phyloP scores from a whole-genome alignment of 2,888 invertebrate species.

The Timema cristinae region DNA sequence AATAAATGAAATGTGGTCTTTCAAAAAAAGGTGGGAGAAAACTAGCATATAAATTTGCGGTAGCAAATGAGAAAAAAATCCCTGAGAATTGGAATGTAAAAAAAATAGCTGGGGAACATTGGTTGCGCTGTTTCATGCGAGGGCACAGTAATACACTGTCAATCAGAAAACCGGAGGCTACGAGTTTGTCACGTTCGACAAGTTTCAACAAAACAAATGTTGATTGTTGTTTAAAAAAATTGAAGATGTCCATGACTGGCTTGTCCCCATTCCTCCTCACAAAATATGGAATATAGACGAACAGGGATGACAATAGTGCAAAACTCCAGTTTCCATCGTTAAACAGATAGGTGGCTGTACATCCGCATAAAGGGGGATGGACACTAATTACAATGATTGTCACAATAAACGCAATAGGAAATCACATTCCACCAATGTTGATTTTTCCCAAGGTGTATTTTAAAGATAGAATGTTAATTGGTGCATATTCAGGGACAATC shows the following conservation, averaged over 20 bases:
- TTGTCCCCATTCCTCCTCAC: slow-evolving; percentile 3
- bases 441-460: slow-evolving; percentile 3
- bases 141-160: too few relatives aligned
- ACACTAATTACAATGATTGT: slow-evolving; percentile 8
- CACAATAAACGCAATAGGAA: too few relatives aligned
- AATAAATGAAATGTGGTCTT: slow-evolving; percentile 3
- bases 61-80: too few relatives aligned
- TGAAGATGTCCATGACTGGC: slow-evolving; percentile 13
- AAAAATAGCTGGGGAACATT: too few relatives aligned
- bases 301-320: slow-evolving; percentile 12
- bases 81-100: too few relatives aligned
- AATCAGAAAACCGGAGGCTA: too few relatives aligned
- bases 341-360: slow-evolving; percentile 13
- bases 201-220: slow-evolving; percentile 21
- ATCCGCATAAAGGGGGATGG: slow-evolving; percentile 11
- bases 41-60: slow-evolving; percentile 15
- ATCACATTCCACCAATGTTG: too few relatives aligned
- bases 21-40: slow-evolving; percentile 16
- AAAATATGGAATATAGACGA: slow-evolving; percentile 16
- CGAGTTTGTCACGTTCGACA: too few relatives aligned
- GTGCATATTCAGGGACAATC: not conserved
- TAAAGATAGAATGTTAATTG: slow-evolving; percentile 14
- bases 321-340: not conserved
- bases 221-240: slow-evolving; percentile 5
- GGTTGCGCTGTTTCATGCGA: too few relatives aligned